A percentile compares a stretch with the other conserved stretches of the same genome.
These are phyloP conservation scores for Haliclona indistincta DNA, from an alignment of 37 sponge, comb jelly and placozoan genomes.

Conservation along the genomic window DNA sequence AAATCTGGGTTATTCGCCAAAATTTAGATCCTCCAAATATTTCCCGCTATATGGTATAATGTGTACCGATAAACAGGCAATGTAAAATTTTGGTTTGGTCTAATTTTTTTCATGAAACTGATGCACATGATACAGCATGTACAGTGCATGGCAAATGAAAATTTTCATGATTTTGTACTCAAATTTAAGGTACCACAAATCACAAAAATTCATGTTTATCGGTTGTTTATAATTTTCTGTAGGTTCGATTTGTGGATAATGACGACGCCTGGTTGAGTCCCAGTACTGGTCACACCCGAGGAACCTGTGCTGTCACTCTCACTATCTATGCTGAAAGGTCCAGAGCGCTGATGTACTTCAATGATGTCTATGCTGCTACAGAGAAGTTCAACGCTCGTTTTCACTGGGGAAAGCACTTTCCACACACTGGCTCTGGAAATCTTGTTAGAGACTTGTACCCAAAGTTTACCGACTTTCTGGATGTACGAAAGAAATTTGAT, in stretches of 20 bases:
- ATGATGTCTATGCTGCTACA: conserved; percentile 32
- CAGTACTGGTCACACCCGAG: not conserved
- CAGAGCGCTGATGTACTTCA: conserved; percentile 32
- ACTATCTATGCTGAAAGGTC: conserved; percentile 41
- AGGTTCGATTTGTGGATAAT: conserved; percentile 55
- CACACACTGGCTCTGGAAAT: not conserved
- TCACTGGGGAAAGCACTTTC: conserved; percentile 63
- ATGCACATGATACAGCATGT: not conserved
- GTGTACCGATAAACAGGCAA: not conserved
- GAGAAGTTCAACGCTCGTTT: conserved; percentile 19
- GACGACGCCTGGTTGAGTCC: conserved; percentile 57
- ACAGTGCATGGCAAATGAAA: not conserved
- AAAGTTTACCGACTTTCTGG: conserved; percentile 22
- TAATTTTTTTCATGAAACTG: not conserved
- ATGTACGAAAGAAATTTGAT: conserved; percentile 12
- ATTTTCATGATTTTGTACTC: not conserved
- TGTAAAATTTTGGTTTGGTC: conserved; percentile 1
- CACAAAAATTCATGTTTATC: not conserved
- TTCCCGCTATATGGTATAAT: too few relatives aligned
- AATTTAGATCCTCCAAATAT: too few relatives aligned
- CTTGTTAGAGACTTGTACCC: conserved; percentile 16
- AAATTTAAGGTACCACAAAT: not conserved
- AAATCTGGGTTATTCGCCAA: too few relatives aligned
- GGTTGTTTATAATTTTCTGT: not conserved
- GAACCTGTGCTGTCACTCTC: conserved; percentile 56